These are phyloP conservation scores for Buathra laborator DNA, from an alignment of 2,888 invertebrate species.

Conservation along the genomic window DNA sequence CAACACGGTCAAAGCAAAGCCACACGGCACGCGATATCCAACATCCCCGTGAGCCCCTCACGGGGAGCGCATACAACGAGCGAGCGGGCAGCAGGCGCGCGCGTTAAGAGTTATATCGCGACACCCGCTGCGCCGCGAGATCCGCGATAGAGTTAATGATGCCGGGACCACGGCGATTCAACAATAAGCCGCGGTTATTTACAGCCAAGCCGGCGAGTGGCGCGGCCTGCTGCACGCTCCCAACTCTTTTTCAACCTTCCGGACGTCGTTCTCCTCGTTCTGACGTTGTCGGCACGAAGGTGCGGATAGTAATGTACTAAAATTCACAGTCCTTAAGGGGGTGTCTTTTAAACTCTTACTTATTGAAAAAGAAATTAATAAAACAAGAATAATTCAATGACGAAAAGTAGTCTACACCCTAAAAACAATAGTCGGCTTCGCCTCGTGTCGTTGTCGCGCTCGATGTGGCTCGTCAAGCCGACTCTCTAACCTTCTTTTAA, in stretches of 20 bases:
- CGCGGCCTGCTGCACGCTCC: constrained; percentile 39
- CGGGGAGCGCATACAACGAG: constrained; percentile 65
- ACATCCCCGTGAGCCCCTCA: constrained; percentile 19
- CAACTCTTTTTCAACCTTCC: constrained; percentile 27
- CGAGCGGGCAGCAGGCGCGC: constrained; percentile 70
- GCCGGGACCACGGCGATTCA: constrained; percentile 79
- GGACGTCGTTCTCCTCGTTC: constrained; percentile 12
- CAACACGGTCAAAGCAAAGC: constrained; percentile 12
- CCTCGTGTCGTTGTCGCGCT: too few relatives aligned
- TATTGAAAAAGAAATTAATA: too few relatives aligned
- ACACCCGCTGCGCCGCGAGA: constrained; percentile 83
- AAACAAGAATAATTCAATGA: not conserved
- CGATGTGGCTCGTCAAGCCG: too few relatives aligned
- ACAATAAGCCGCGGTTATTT: constrained; percentile 83
- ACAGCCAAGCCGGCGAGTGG: constrained; percentile 72
- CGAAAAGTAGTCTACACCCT: not conserved
- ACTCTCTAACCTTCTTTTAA: too few relatives aligned
- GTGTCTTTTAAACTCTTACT: not conserved
- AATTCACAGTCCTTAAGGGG: not conserved
- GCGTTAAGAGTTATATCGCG: constrained; percentile 80
- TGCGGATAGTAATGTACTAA: not conserved
- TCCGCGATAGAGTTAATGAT: constrained; percentile 84
- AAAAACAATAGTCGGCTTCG: too few relatives aligned
- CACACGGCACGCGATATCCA: constrained; percentile 46
- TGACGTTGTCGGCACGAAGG: constrained; percentile 10